Percentiles rank a stretch among this genome's conserved stretches.
These are phyloP conservation scores for Dicentrarchus labrax DNA, from an alignment of 2,113 vertebrate genomes.

Conservation along the genomic window DNA sequence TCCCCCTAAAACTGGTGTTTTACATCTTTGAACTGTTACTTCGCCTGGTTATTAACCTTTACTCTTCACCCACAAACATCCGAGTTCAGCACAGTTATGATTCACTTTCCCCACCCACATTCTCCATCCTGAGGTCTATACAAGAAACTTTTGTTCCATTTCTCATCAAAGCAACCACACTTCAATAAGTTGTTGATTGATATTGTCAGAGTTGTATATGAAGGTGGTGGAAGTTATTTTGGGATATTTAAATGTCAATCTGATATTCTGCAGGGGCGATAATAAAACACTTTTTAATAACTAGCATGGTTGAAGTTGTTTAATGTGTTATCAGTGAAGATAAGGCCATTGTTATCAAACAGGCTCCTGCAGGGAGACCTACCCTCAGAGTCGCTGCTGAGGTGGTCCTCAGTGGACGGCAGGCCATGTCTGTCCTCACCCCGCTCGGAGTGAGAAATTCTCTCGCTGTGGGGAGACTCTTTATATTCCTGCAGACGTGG, in stretches of 20 bases:
- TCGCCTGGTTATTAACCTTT: conserved; percentile 9
- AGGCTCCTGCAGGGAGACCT: conserved; percentile 19
- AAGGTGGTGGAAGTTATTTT: background rate
- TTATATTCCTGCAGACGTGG: conserved; percentile 72
- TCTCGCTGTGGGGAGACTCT: conserved; percentile 65
- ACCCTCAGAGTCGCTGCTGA: conserved; percentile 87
- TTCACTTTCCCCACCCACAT: conserved; percentile 12
- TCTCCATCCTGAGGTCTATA: background rate
- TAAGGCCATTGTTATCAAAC: background rate
- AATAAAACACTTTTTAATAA: background rate
- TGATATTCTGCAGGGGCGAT: background rate
- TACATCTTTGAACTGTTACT: background rate
- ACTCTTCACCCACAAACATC: conserved; percentile 3
- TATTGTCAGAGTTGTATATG: background rate
- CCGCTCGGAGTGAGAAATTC: conserved; percentile 60
- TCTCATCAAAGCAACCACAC: background rate
- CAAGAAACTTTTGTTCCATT: background rate
- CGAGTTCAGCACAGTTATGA: background rate
- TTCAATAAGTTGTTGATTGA: background rate
- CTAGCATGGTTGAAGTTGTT: background rate
- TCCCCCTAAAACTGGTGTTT: background rate
- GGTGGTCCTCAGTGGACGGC: conserved; percentile 79
- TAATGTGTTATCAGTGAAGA: too few relatives aligned
- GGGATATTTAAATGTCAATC: conserved; percentile 4
- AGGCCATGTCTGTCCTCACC: conserved; percentile 69